These are phyloP conservation scores for Epizoanthus stellaris DNA, from an alignment of 92 coral and sea anemone genomes.

Conservation along the genomic window DNA sequence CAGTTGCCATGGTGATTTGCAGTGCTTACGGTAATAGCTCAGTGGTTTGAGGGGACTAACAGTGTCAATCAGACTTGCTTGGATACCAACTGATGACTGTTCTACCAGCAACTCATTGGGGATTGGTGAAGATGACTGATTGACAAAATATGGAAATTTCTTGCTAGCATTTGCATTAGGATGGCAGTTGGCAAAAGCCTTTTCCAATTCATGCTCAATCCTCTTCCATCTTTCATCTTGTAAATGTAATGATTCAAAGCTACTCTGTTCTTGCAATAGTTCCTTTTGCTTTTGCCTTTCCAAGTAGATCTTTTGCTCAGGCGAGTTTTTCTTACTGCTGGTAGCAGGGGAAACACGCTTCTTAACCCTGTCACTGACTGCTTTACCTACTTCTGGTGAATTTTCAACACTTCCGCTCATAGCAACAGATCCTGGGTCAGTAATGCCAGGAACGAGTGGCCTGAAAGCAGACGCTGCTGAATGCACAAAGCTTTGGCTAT, in stretches of 20 bases:
- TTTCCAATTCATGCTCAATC: conserved; percentile 80
- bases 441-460: conserved; percentile 13
- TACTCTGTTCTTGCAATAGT: conserved; percentile 78
- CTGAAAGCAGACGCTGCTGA: conserved; percentile 75
- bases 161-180: conserved; percentile 44
- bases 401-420: background rate
- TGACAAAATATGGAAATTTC: conserved; percentile 53
- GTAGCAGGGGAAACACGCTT: background rate
- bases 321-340: conserved; percentile 53
- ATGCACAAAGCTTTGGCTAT: conserved; percentile 56
- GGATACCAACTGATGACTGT: conserved; percentile 86
- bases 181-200: conserved; percentile 67
- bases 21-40: conserved; percentile 62
- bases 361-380: background rate
- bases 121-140: conserved; percentile 66
- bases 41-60: conserved; percentile 87
- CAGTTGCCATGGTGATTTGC: conserved; percentile 53
- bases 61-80: conserved; percentile 84
- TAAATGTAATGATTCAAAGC: conserved; percentile 52
- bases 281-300: conserved; percentile 83
- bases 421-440: background rate
- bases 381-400: conserved; percentile 4
- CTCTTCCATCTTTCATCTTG: conserved; percentile 90
- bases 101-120: conserved; percentile 57
- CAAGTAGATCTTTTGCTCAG: conserved; percentile 82